Percentiles rank a stretch among this genome's conserved stretches.
Evolutionary conservation across 2,113 vertebrate genomes (phyloP).

Genomic region (Paralichthys olivaceus): DNA sequence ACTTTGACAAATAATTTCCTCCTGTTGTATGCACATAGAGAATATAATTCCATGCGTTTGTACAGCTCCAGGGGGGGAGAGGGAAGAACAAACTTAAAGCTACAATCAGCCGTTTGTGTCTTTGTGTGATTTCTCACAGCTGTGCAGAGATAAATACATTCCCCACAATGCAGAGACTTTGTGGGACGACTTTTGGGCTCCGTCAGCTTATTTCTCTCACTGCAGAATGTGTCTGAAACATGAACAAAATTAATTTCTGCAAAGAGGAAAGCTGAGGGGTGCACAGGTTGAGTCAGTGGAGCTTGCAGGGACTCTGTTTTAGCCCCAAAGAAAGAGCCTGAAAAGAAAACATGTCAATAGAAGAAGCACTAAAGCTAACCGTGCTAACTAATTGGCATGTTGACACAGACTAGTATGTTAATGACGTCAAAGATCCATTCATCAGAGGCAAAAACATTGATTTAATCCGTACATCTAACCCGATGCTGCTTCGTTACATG

Average conservation of each 20-base stretch:
- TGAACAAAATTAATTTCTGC: neutral
- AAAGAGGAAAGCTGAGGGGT: constrained; percentile 2
- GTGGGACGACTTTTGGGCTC: neutral
- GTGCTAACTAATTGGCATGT: neutral
- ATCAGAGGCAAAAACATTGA: neutral
- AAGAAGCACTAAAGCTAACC: neutral
- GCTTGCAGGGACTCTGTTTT: neutral
- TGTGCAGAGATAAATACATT: constrained; percentile 19
- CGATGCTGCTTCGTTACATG: constrained; percentile 12
- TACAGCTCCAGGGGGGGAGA: constrained; percentile 9
- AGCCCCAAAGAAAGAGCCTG: neutral
- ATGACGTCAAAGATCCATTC: neutral
- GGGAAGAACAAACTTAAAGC: neutral
- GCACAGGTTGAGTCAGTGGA: constrained; percentile 5
- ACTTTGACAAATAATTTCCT: constrained; percentile 82
- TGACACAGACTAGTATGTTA: neutral
- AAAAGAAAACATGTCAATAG: neutral
- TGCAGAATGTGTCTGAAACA: constrained; percentile 20
- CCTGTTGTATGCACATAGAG: constrained; percentile 64
- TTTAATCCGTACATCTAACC: neutral
- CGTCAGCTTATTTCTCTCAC: constrained; percentile 42
- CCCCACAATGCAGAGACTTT: constrained; percentile 19
- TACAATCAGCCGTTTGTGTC: constrained; percentile 33
- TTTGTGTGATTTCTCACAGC: constrained; percentile 27
- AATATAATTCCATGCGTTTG: constrained; percentile 51